Conservation (phyloP, 2,888 invertebrate genomes). For the Thera obeliscata region DNA sequence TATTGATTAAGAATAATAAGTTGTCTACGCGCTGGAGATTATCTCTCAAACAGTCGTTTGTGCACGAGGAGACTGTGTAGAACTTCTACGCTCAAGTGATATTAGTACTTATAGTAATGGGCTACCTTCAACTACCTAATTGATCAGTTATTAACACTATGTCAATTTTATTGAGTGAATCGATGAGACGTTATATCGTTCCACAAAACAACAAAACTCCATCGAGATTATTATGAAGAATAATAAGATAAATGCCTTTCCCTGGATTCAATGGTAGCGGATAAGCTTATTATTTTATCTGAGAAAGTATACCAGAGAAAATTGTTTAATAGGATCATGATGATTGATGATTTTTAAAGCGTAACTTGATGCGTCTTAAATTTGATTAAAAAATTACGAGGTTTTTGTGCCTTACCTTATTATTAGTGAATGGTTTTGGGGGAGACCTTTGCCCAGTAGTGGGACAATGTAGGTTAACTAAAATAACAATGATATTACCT, state of each 20-base stretch:
- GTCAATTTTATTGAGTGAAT: background rate
- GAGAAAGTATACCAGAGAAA: background rate
- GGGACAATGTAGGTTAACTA: too few species aligned
- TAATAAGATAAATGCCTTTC: background rate
- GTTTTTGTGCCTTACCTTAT: too few species aligned
- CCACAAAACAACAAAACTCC: background rate
- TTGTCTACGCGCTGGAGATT: background rate
- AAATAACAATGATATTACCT: background rate
- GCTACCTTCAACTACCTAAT: too few species aligned
- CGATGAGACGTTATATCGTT: background rate
- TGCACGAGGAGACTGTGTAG: too few species aligned
- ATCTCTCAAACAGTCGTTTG: too few species aligned
- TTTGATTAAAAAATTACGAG: too few species aligned
- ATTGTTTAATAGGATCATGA: background rate
- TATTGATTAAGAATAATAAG: background rate
- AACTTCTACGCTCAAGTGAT: too few species aligned
- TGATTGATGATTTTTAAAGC: constrained; percentile 1
- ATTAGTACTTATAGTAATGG: too few species aligned
- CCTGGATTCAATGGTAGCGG: background rate
- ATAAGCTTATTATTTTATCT: background rate
- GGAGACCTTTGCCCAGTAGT: too few species aligned
- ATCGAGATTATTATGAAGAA: background rate
- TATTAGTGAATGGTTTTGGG: too few species aligned
- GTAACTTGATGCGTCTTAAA: background rate
- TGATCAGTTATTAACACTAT: too few species aligned